phyloP scores from a whole-genome alignment of 2,113 vertebrate genomes.

The Todiramphus saurophagus region DNA sequence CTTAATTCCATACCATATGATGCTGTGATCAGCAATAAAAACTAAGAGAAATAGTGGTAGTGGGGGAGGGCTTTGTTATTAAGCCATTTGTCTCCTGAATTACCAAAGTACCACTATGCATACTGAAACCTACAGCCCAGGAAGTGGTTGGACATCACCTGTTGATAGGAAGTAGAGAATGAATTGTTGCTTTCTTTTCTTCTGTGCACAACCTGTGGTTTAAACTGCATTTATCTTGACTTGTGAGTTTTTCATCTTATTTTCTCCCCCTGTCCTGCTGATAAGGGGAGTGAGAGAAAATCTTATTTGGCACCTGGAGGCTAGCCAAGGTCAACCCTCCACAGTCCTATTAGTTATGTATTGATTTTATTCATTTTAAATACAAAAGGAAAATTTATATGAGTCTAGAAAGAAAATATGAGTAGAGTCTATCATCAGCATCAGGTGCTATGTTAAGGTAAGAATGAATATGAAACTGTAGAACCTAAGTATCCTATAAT shows the following conservation, averaged over 20 bases:
- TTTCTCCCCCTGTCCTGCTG: background rate
- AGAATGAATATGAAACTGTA: background rate
- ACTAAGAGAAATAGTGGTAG: background rate
- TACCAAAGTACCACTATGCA: fast-evolving
- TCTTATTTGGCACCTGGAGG: background rate
- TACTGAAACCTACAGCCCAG: too few species aligned
- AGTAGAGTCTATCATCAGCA: background rate
- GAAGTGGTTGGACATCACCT: background rate
- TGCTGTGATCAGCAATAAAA: background rate
- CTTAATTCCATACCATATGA: background rate
- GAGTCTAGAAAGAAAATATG: background rate
- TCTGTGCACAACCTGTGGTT: fast-evolving
- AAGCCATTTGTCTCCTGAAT: background rate
- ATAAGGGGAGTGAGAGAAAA: background rate
- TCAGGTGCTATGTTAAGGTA: background rate
- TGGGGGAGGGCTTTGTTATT: background rate
- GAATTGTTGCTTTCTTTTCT: background rate
- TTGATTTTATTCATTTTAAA: background rate
- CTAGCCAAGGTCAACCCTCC: background rate
- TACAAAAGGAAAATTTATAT: background rate
- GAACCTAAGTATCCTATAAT: background rate
- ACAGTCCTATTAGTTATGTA: background rate
- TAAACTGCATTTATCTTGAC: background rate
- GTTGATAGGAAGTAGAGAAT: background rate
- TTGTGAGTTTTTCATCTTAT: fast-evolving